phyloP scores from a whole-genome alignment of 1,140 invertebrate genomes.

The Acromyrmex echinatior region DNA sequence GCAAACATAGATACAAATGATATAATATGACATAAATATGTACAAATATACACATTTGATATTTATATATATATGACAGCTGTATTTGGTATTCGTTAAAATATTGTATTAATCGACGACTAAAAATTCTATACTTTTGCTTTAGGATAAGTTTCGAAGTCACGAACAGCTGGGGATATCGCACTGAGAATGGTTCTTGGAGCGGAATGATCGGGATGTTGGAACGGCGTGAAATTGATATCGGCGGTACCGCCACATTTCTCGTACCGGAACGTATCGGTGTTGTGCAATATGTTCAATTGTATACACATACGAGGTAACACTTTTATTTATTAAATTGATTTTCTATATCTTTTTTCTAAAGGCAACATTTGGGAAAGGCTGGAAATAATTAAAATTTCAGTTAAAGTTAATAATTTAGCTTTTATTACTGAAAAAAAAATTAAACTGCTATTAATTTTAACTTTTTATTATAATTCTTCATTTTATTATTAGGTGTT shows the following conservation, averaged over 20 bases:
- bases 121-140: background rate
- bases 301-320: slow-evolving; percentile 87
- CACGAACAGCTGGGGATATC: slow-evolving; percentile 88
- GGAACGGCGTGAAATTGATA: slow-evolving; percentile 87
- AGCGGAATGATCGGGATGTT: slow-evolving; percentile 90
- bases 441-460: slow-evolving; percentile 10
- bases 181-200: slow-evolving; percentile 85
- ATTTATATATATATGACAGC: too few relatives aligned
- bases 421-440: background rate
- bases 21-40: too few relatives aligned
- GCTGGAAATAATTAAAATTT: background rate
- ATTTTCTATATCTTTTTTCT: background rate
- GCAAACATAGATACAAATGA: too few relatives aligned
- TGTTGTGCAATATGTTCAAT: slow-evolving; percentile 88
- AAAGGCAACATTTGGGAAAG: background rate
- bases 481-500: too few relatives aligned
- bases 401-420: background rate
- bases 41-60: too few relatives aligned
- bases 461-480: background rate
- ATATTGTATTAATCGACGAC: background rate
- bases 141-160: slow-evolving; percentile 84
- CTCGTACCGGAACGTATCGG: slow-evolving; percentile 87
- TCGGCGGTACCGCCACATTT: slow-evolving; percentile 89
- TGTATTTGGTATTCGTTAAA: too few relatives aligned
- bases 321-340: background rate